A percentile compares a stretch with the other conserved stretches of the same genome.
Conservation (phyloP, 1,140 invertebrate genomes). For the Atopsyche davidsoni region DNA sequence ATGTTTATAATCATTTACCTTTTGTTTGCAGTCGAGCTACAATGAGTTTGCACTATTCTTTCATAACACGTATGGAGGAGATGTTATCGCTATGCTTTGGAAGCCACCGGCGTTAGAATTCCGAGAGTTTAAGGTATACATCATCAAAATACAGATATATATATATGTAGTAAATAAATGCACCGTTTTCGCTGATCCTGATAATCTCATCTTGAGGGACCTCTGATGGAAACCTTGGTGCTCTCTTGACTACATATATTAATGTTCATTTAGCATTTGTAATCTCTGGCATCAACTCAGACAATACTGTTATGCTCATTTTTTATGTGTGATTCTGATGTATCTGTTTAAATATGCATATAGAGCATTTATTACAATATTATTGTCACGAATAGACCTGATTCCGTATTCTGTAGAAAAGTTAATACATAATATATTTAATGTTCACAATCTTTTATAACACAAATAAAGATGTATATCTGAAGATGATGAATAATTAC, state of each 20-base stretch:
- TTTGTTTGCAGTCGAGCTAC: slow-evolving; percentile 60
- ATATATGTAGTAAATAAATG: too few relatives aligned
- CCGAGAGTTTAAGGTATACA: slow-evolving; percentile 71
- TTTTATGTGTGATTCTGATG: too few relatives aligned
- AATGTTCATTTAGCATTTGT: background rate
- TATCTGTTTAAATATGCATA: too few relatives aligned
- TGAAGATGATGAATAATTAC: background rate
- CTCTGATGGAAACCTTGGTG: too few relatives aligned
- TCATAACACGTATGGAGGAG: slow-evolving; percentile 78
- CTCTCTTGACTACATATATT: background rate
- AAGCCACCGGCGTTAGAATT: slow-evolving; percentile 59
- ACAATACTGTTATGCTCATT: too few relatives aligned
- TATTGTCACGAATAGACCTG: background rate
- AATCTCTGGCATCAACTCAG: too few relatives aligned
- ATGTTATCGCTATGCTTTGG: slow-evolving; percentile 74
- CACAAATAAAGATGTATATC: background rate
- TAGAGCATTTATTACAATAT: too few relatives aligned
- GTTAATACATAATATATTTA: background rate
- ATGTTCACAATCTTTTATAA: background rate
- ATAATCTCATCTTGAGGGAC: too few relatives aligned
- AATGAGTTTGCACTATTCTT: slow-evolving; percentile 80
- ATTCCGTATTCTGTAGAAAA: background rate
- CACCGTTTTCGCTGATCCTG: slow-evolving; percentile 27
- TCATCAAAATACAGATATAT: too few relatives aligned
- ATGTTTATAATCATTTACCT: slow-evolving; percentile 15